Evolutionary conservation across 2,113 vertebrate species (phyloP), one percentile per base, ranked within the genome.

Genomic region (Lonchura striata): DNA sequence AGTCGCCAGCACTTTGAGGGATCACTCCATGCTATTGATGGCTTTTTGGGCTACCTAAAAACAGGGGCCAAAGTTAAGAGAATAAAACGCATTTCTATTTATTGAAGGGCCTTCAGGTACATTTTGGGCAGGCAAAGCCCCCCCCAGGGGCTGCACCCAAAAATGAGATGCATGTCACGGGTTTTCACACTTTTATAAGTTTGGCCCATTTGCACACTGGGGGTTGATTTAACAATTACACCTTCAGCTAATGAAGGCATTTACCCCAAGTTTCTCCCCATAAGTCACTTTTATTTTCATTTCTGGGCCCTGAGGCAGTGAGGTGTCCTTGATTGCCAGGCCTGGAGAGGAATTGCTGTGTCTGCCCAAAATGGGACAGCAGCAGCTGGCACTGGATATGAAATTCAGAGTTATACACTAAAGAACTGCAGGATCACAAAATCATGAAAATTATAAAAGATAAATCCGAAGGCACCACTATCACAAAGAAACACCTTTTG

Each of bases 141-240:
- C 11, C 11, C 13, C 28, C 21, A 8, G 15, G 9, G 21, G 5
- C 30, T n/a, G 3, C 30, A 72, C 23, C 30, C 52, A 42, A n/a
- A n/a, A 56, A n/a, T 20, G 17, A 10, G 30, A n/a, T n/a, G n/a
- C n/a, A n/a, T n/a, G n/a, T 3, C 30, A 54, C 1, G 1, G 18
- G 24, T 21, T 74, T 41, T 21, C 52, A 27, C 23, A 44, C 23
- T 27, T 44, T 4, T 3, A 7, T 21, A 35, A 10, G 3, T 57
- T 28, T 46, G 41, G 10, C 21, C 10, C 8, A 35, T 57, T 46
- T 57, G 10, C 23, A 56, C 3, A n/a, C 5, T n/a, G 39, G 24
- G 47, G 31, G 18, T 28, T 21, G 6, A 44, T 57, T 0, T 74
- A 5, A 41, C 53, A 57, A 2, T 28, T 22, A 2, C 33, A 74